Evolutionary conservation across 2,888 invertebrate genomes (phyloP), one percentile per base, ranked within the genome.

Genomic region (Caenorhabditis japonica): DNA sequence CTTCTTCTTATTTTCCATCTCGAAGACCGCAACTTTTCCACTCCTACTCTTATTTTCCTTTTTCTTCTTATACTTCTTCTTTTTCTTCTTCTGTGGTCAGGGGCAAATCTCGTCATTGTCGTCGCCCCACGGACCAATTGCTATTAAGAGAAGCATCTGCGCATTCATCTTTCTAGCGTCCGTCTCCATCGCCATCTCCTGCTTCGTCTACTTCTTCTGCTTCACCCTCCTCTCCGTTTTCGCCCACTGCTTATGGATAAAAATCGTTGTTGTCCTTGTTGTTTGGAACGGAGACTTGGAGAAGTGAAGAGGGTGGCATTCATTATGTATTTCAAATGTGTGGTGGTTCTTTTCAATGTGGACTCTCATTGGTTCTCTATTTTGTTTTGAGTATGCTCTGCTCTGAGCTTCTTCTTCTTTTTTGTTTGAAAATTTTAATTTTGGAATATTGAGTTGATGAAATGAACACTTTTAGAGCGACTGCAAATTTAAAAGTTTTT

Each of bases 61-160:
- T 51, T 51, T n/a, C n/a, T n/a, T n/a, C n/a, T n/a, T n/a, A n/a
- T n/a, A n/a, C n/a, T n/a, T n/a, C n/a, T n/a, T n/a, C 36, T 19
- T 47, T 17, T 12, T 30, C 23, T n/a, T n/a, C 33, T 43, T 33
- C 52, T 19, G 34, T 27, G 41, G 51, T 51, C 43, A 47, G 49
- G 41, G 64, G 52, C 47, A 53, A 53, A 51, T 25, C 47, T 52
- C 52, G 52, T 64, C 62, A 43, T 61, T 44, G 55, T 66, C 66
- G 56, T 66, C 66, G 66, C 66, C 47, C 49, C 66, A 66, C 66
- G 66, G 66, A 66, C 66, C 66, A 66, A 66, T 66, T 66, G 66
- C 66, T 66, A 66, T 66, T 66, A 56, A 66, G 66, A 66, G 56
- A 66, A 66, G 66, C 66, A 66, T 66, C 66, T 66, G 66, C 56